Conservation (phyloP, 2,797 vertebrate species). For the Nyctibius grandis region DNA sequence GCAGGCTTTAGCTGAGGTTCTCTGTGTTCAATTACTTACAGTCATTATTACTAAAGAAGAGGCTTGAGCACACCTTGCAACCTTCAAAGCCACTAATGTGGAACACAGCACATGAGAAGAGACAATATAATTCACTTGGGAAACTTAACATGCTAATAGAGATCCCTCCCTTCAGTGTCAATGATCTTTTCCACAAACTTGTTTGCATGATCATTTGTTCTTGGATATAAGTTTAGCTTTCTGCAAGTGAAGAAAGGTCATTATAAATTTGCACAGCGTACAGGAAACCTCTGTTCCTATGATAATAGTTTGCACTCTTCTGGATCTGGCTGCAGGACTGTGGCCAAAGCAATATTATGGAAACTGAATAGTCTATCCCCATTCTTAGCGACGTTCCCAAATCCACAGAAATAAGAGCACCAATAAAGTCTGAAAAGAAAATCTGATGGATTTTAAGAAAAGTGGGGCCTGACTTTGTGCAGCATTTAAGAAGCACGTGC, state of each 20-base stretch:
- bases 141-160: neutral
- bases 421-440: neutral
- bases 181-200: neutral
- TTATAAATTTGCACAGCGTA: neutral
- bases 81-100: neutral
- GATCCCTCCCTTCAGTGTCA: neutral
- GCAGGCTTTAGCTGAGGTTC: neutral
- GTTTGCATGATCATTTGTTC: neutral
- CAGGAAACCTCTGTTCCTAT: neutral
- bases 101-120: neutral
- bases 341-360: neutral
- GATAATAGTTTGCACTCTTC: neutral
- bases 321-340: neutral
- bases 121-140: neutral
- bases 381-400: neutral
- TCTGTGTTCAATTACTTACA: neutral
- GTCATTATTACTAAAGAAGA: neutral
- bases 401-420: neutral
- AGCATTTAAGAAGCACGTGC: neutral
- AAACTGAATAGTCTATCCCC: neutral
- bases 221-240: neutral
- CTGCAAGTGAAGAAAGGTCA: neutral
- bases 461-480: neutral
- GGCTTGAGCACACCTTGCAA: neutral
- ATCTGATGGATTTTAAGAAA: neutral